Base-by-base conservation (phyloP, 2,113 vertebrate genomes). In the Arenaria interpres region DNA sequence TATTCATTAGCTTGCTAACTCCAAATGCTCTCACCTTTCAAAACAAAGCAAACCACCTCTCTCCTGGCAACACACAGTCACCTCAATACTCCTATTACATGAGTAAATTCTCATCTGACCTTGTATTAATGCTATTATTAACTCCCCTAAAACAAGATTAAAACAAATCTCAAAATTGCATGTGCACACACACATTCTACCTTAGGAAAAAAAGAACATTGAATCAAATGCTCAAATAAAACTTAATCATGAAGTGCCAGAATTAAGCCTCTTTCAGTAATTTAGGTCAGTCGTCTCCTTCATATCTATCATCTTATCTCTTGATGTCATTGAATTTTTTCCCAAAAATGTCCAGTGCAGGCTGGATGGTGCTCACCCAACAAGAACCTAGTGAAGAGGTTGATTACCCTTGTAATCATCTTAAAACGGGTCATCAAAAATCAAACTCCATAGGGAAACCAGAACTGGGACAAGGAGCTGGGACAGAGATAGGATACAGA, bases 121-220 rank as follows among this genome's bases (percentile, higher is more conserved):
- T 93, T 79, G 77, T 57, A 94, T 95, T 93, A 97, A 97, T 82
- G 90, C 89, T 97, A 91, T 97, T 89, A 97, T 97, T 97, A 97
- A 97, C 96, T 97, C 96, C 93, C 96, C 91, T 94, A 96, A 95
- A 96, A 96, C 94, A 91, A 95, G 96, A 97, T 97, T 97, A 97
- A 96, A 96, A 95, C 93, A 96, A 97, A 97, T 96, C 96, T 96
- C 95, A 95, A 97, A 97, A 97, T 93, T 97, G 90, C 90, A 94
- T 85, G 32, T 82, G 81, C 63, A 54, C 50, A 63, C 33, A 88
- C 71, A 90, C 82, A 30, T 81, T 93, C 35, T 73, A 76, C 92
- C 54, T 69, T 33, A 57, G 50, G 66, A 53, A 82, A 79, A 93
- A 95, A 95, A 77, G 60, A 91, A 45, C 67, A 54, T 0, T 64